Conservation (phyloP, 2,113 vertebrate genomes). For the Pavo muticus region DNA sequence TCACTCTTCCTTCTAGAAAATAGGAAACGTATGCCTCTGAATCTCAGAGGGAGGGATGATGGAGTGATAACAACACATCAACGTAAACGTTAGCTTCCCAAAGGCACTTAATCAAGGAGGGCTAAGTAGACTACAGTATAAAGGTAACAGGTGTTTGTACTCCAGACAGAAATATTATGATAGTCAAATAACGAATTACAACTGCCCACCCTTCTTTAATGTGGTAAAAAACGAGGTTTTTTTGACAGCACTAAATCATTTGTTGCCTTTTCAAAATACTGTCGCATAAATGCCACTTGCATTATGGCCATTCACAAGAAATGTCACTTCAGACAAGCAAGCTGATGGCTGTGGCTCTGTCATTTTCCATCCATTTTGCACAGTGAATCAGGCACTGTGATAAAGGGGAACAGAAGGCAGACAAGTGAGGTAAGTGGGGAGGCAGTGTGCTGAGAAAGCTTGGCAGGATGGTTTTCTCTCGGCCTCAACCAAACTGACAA, state of each 20-base stretch:
- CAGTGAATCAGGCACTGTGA: neutral
- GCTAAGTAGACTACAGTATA: neutral
- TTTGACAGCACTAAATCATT: conserved; percentile 14
- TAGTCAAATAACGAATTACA: conserved; percentile 10
- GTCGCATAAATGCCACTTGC: neutral
- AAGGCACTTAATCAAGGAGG: neutral
- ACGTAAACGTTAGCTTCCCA: neutral
- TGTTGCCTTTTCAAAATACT: conserved; percentile 45
- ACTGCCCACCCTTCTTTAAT: conserved; percentile 21
- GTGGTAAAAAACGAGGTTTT: neutral
- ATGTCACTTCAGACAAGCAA: conserved; percentile 36
- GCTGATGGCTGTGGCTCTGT: conserved; percentile 12
- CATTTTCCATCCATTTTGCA: conserved; percentile 8
- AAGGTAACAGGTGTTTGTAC: conserved; percentile 16
- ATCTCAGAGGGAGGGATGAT: neutral
- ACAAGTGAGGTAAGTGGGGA: conserved; percentile 4
- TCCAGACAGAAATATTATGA: conserved; percentile 13
- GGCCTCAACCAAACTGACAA: conserved; percentile 21
- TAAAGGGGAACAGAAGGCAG: conserved; percentile 25
- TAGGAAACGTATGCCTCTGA: neutral
- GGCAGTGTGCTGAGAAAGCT: neutral
- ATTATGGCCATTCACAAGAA: conserved; percentile 39
- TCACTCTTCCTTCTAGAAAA: neutral
- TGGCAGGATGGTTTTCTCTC: conserved; percentile 16
- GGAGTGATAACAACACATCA: neutral